Base-by-base conservation (phyloP, 2,888 invertebrate genomes). In the Nineta flava region DNA sequence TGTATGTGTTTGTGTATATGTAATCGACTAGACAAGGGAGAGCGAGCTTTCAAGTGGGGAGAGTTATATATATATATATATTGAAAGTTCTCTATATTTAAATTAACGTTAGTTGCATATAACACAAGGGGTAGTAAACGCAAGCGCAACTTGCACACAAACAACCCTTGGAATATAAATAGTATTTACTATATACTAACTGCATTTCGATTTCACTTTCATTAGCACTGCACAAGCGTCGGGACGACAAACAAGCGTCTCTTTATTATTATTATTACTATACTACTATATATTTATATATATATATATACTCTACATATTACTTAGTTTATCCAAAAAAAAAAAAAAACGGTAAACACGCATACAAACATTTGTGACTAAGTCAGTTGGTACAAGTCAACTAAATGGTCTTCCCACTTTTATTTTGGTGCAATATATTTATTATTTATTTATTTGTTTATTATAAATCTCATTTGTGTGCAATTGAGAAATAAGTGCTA, bases 191-290 rank as follows among this genome's bases (percentile, higher is more conserved):
- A 17, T 44, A 44, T 51, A 55, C 55, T 53, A 60, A 62, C 61
- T 63, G 62, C 64, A 63, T 61, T 63, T 62, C 61, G 61, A 62
- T 67, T 67, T 67, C 66, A 66, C 66, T 67, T 67, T 67, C 67
- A 62, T 65, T 65, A 17, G 44, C 44, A 26, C 21, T 26, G 44
- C 44, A 44, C 44, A 44, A 44, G 21, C 44, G 44, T 44, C 44
- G 44, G 9, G 44, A 26, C 44, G 44, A 16, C 26, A 44, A 44
- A 42, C 26, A 26, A 26, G 26, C 26, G 26, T 26, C 26, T 26
- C 19, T 19, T 5, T 26, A 26, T 26, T 19, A 19, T 26, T 19
- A 19, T 26, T 26, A 26, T 26, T 26, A 26, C 3, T 7, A 5
- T 26, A 3, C n/a, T n/a, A n/a, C n/a, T n/a, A n/a, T n/a, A n/a